A percentile compares a stretch with the other conserved stretches of the same genome.
Conservation (phyloP, 35 echinoderm and acorn worm species). For the Heliocidaris erythrogramma region DNA sequence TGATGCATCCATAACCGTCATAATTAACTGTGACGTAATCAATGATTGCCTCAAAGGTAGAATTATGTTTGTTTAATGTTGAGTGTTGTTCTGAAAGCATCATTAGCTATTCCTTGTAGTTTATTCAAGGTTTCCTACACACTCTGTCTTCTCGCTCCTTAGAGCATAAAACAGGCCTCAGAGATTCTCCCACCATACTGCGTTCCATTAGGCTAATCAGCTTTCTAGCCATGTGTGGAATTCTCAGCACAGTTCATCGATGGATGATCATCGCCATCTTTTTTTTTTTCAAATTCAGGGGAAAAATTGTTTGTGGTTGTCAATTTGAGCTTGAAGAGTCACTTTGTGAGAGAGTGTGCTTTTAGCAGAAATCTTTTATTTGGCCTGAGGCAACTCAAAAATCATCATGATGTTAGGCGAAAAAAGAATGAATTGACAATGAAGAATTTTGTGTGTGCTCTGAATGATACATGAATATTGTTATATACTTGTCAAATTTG, state of each 20-base stretch:
- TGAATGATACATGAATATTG: no score
- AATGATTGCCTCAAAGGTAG: neutral
- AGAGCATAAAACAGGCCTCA: neutral
- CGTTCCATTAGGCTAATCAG: constrained; percentile 1
- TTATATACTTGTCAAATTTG: neutral
- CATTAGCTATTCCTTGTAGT: neutral
- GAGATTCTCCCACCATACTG: neutral
- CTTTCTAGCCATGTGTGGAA: neutral
- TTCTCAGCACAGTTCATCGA: neutral
- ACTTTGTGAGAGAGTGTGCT: neutral
- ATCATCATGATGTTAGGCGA: neutral
- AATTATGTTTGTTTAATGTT: no score
- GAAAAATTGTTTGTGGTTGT: neutral
- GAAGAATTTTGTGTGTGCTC: no score
- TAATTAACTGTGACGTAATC: neutral
- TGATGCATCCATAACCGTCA: neutral
- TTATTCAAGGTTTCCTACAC: neutral
- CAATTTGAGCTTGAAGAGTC: neutral
- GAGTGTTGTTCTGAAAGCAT: neutral
- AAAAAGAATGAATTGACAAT: neutral
- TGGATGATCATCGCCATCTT: neutral
- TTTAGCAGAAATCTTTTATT: neutral
- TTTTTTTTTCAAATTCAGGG: neutral
- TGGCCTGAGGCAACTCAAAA: neutral
- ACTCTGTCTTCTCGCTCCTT: neutral